phyloP scores from a whole-genome alignment of 2,113 vertebrate species.

The Mesoclemmys tuberculata region DNA sequence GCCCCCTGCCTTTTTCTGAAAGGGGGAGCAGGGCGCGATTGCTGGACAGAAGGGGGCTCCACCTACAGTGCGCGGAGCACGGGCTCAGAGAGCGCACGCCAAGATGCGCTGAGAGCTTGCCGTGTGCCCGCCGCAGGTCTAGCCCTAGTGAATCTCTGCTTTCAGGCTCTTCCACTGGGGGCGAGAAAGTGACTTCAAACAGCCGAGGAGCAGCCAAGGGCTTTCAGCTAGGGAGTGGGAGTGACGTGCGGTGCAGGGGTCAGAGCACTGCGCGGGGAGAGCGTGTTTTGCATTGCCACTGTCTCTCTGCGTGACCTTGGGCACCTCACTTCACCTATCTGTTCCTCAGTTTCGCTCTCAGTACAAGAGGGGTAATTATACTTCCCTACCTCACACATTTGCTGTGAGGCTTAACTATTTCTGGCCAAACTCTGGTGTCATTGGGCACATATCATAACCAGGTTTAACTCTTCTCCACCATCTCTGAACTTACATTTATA shows the following conservation, averaged over 20 bases:
- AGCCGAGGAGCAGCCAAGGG: not conserved
- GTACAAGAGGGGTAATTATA: not conserved
- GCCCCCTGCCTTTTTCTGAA: too few species aligned
- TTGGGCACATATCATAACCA: not conserved
- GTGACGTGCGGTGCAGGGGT: not conserved
- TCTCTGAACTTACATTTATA: not conserved
- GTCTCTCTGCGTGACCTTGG: not conserved
- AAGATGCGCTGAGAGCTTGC: too few species aligned
- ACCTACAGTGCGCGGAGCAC: too few species aligned
- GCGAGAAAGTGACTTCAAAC: not conserved
- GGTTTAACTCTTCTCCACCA: not conserved
- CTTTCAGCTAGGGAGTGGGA: not conserved
- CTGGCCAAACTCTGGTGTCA: not conserved
- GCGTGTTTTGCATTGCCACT: not conserved
- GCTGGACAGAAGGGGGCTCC: too few species aligned
- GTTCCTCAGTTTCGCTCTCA: not conserved
- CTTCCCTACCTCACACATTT: not conserved
- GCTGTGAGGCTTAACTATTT: not conserved
- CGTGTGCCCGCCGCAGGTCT: not conserved
- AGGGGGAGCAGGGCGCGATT: too few species aligned
- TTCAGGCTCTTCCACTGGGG: not conserved
- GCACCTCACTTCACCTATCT: not conserved
- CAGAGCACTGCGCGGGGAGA: not conserved
- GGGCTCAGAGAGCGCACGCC: too few species aligned
- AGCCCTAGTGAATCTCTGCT: not conserved